Conservation (phyloP, 1,140 invertebrate genomes). For the Trachelipus rathkii region DNA sequence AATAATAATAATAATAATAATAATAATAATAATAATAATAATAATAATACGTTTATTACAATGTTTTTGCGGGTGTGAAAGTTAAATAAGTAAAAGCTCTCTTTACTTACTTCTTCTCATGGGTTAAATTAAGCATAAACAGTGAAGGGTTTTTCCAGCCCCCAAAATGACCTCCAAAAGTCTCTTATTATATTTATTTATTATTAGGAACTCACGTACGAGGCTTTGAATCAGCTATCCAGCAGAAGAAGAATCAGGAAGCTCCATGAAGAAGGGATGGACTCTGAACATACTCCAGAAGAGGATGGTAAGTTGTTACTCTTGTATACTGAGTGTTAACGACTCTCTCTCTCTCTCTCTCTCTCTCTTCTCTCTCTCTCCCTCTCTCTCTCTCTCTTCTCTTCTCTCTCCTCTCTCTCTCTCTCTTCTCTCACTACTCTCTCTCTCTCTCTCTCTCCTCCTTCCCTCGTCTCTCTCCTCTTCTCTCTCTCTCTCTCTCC, state of each 20-base stretch:
- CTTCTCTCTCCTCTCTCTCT: too few relatives aligned
- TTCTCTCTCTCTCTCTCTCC: constrained; percentile 31
- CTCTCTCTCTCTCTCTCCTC: constrained; percentile 7
- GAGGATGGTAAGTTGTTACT: not conserved
- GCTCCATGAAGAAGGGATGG: constrained; percentile 34
- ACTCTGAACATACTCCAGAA: constrained; percentile 20
- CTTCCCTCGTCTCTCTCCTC: constrained; percentile 14
- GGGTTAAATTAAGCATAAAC: too few relatives aligned
- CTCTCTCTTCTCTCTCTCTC: constrained; percentile 19
- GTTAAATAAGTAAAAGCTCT: too few relatives aligned
- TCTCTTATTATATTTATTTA: not conserved
- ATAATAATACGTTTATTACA: not conserved
- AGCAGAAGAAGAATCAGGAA: constrained; percentile 28
- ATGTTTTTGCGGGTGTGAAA: too few relatives aligned
- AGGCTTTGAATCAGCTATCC: constrained; percentile 26
- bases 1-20: constrained; percentile 6
- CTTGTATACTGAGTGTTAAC: not conserved
- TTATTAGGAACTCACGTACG: not conserved
- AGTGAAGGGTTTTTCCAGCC: too few relatives aligned
- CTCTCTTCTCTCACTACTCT: too few relatives aligned
- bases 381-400: too few relatives aligned
- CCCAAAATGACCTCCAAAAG: too few relatives aligned
- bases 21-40: constrained; percentile 16
- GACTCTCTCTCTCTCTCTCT: constrained; percentile 17
- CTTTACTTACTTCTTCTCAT: too few relatives aligned